Conservation (phyloP, 1,140 invertebrate genomes). For the Drosophila lini region DNA sequence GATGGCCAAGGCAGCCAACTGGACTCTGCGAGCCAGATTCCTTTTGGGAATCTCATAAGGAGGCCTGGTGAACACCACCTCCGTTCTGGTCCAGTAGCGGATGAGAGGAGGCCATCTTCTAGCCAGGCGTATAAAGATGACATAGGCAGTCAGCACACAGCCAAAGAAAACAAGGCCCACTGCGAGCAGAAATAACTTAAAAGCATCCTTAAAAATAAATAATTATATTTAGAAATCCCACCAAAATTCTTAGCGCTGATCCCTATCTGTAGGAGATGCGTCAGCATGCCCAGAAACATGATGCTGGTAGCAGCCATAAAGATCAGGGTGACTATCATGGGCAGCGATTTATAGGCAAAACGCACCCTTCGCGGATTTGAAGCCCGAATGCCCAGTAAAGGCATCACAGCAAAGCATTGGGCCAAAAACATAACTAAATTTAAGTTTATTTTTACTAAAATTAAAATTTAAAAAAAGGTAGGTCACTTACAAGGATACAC, state of each 20-base stretch:
- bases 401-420: constrained; percentile 73
- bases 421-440: constrained; percentile 72
- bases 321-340: constrained; percentile 46
- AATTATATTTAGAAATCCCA: constrained; percentile 17
- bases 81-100: constrained; percentile 64
- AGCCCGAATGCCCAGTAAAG: constrained; percentile 54
- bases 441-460: neutral
- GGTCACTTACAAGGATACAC: constrained; percentile 57
- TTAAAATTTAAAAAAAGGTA: neutral
- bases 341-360: constrained; percentile 63
- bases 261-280: constrained; percentile 57
- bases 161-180: constrained; percentile 72
- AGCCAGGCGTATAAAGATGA: constrained; percentile 64
- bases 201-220: neutral
- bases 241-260: constrained; percentile 78
- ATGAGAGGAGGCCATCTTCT: constrained; percentile 69
- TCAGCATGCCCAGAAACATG: constrained; percentile 51
- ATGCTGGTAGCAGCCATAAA: constrained; percentile 56
- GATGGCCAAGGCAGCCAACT: constrained; percentile 61
- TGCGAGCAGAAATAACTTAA: neutral
- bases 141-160: constrained; percentile 47
- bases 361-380: constrained; percentile 53
- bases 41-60: constrained; percentile 60
- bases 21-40: constrained; percentile 55
- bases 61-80: constrained; percentile 63